Percentiles rank a stretch among this genome's conserved stretches.
phyloP scores from a whole-genome alignment of 2,888 invertebrate species.

The Scaptomyza tumidula region DNA sequence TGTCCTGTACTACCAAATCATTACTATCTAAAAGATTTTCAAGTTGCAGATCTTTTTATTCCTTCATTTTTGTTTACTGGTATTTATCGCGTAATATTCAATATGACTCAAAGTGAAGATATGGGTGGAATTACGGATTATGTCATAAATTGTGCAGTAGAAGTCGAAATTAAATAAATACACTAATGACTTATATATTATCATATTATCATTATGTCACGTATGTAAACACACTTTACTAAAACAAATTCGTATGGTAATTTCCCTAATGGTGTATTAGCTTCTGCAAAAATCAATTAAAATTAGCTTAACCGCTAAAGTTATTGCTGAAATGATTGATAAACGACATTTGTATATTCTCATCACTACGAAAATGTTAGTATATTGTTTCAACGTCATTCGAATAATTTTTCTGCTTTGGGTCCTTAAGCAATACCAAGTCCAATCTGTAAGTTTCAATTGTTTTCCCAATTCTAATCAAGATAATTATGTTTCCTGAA shows the following conservation, averaged over 20 bases:
- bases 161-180: constrained; percentile 48
- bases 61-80: constrained; percentile 57
- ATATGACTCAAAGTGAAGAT: constrained; percentile 33
- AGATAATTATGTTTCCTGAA: background rate
- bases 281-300: constrained; percentile 28
- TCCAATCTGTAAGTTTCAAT: constrained; percentile 41
- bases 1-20: constrained; percentile 56
- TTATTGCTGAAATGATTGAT: too few relatives aligned
- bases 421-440: background rate
- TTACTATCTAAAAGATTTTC: constrained; percentile 54
- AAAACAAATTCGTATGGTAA: background rate
- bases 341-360: constrained; percentile 25
- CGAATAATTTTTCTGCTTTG: constrained; percentile 20
- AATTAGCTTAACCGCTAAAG: constrained; percentile 21
- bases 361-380: constrained; percentile 31
- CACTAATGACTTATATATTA: too few relatives aligned
- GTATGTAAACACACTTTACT: too few relatives aligned
- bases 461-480: background rate
- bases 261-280: background rate
- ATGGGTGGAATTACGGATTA: constrained; percentile 18
- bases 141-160: constrained; percentile 34
- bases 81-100: constrained; percentile 44
- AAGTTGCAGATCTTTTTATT: constrained; percentile 33
- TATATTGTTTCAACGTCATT: background rate
- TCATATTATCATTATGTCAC: background rate